Percentiles rank a stretch among this genome's conserved stretches.
Conservation (phyloP, 2,888 invertebrate genomes). For the Alsophila aescularia region DNA sequence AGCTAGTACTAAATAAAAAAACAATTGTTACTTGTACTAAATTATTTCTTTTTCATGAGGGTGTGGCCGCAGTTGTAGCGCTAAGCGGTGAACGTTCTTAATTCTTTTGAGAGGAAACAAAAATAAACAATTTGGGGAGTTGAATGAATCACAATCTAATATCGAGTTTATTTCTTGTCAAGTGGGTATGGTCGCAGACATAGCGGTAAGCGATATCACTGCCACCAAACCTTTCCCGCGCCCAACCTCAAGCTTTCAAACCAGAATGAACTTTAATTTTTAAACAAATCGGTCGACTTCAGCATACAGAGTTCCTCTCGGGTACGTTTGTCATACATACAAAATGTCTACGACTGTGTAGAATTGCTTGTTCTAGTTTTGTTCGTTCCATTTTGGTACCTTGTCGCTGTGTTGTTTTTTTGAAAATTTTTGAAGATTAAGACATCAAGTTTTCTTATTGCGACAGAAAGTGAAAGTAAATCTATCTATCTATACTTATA, state of each 20-base stretch:
- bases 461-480: neutral
- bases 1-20: too few species aligned
- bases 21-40: too few species aligned
- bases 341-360: slow-evolving; percentile 15
- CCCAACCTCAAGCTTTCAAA: neutral
- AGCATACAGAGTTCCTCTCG: slow-evolving; percentile 17
- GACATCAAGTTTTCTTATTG: neutral
- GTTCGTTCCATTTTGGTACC: neutral
- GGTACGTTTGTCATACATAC: slow-evolving; percentile 22
- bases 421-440: neutral
- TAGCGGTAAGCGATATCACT: neutral
- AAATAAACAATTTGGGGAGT: too few species aligned
- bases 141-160: slow-evolving; percentile 4
- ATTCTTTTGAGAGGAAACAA: too few species aligned
- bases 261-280: slow-evolving; percentile 23
- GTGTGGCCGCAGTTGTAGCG: too few species aligned
- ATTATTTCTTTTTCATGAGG: too few species aligned
- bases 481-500: too few species aligned
- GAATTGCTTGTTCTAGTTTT: slow-evolving; percentile 27
- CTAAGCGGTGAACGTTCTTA: too few species aligned
- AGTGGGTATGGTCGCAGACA: neutral
- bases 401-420: neutral
- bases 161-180: slow-evolving; percentile 2
- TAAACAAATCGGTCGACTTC: slow-evolving; percentile 16
- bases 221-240: neutral